Evolutionary conservation across 2,797 vertebrate genomes (phyloP).

Genomic region (Dallia pectoralis): DNA sequence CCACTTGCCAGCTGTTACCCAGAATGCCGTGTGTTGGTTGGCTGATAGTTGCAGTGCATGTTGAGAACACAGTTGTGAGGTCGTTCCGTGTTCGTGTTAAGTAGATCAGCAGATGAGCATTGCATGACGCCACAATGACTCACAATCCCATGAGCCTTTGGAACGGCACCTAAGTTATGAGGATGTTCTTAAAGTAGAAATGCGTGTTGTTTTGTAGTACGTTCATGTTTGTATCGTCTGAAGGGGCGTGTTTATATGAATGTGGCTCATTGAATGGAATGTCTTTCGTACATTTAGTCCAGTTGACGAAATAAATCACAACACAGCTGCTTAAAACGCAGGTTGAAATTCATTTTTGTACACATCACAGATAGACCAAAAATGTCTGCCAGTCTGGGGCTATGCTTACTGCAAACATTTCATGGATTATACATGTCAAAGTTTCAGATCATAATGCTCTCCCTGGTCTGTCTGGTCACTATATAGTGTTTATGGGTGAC

Average conservation of each 20-base stretch:
- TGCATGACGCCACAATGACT: slow-evolving; percentile 39
- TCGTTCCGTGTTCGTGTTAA: slow-evolving; percentile 16
- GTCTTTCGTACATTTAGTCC: too few species aligned
- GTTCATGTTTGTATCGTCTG: too few species aligned
- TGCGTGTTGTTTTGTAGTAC: background rate
- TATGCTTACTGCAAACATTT: too few species aligned
- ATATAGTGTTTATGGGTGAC: background rate
- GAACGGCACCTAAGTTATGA: background rate
- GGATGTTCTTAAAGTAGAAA: background rate
- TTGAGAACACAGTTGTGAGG: background rate
- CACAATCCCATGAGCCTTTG: slow-evolving; percentile 5
- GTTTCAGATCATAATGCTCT: background rate
- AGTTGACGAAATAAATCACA: background rate
- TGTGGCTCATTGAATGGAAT: too few species aligned
- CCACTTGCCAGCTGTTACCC: slow-evolving; percentile 38
- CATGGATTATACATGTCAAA: background rate
- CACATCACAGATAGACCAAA: background rate
- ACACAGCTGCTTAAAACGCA: background rate
- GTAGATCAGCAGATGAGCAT: slow-evolving; percentile 17
- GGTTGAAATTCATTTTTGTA: background rate
- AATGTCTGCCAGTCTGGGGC: background rate
- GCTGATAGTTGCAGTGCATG: slow-evolving; percentile 23
- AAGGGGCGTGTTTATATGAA: too few species aligned
- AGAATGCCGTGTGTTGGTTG: slow-evolving; percentile 15
- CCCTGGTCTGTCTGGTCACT: background rate